A percentile compares a stretch with the other conserved stretches of the same genome.
phyloP scores from a whole-genome alignment of 2,797 vertebrate species.

The Falco berigora region DNA sequence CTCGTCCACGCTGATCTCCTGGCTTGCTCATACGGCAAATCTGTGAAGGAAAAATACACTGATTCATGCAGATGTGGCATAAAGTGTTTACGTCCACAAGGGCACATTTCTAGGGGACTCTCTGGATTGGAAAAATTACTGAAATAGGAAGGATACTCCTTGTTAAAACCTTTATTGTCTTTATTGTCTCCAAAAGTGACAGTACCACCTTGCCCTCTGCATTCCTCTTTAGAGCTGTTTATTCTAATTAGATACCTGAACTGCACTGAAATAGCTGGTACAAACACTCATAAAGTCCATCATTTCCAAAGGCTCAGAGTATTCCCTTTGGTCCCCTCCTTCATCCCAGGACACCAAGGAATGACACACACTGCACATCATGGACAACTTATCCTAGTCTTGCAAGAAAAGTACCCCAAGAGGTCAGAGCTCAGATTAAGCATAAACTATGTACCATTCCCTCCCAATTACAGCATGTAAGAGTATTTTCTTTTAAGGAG shows the following conservation, averaged over 20 bases:
- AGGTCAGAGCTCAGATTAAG: not conserved
- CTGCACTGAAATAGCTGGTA: not conserved
- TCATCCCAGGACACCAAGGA: not conserved
- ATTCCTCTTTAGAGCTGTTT: not conserved
- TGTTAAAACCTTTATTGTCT: not conserved
- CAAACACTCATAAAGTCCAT: not conserved
- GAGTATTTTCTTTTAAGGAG: not conserved
- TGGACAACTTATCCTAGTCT: not conserved
- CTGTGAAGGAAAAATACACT: slow-evolving; percentile 61
- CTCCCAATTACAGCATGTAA: not conserved
- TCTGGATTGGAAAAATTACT: not conserved
- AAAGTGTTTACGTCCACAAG: not conserved
- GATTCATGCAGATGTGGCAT: not conserved
- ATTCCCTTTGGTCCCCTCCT: not conserved
- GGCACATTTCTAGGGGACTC: not conserved
- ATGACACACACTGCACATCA: not conserved
- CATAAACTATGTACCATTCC: not conserved
- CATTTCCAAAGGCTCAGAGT: not conserved
- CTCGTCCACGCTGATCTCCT: slow-evolving; percentile 83
- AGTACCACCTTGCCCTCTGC: not conserved
- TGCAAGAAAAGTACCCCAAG: not conserved
- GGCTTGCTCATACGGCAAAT: slow-evolving; percentile 82
- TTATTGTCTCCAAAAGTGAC: not conserved
- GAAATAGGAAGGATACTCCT: not conserved
- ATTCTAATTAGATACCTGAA: not conserved